phyloP scores from a whole-genome alignment of 2,888 invertebrate genomes.

The Athalia circularis region DNA sequence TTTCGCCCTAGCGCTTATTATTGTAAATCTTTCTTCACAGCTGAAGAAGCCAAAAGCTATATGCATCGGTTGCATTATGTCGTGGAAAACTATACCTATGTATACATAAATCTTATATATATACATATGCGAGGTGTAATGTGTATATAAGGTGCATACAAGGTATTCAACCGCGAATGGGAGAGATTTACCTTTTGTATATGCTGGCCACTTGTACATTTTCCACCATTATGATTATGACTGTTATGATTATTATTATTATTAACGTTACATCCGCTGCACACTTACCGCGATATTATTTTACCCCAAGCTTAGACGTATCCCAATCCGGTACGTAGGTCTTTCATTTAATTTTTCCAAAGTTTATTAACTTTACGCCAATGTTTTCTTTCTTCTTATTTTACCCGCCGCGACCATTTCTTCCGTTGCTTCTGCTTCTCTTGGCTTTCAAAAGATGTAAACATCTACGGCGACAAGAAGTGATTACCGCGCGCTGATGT shows the following conservation, averaged over 20 bases:
- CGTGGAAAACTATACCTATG: too few species aligned
- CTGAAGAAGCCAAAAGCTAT: too few species aligned
- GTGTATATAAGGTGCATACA: background rate
- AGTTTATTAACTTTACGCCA: constrained; percentile 47
- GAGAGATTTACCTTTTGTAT: background rate
- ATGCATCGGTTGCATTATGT: too few species aligned
- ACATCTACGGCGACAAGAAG: constrained; percentile 60
- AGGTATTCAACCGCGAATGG: background rate
- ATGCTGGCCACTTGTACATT: too few species aligned
- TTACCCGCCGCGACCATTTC: constrained; percentile 47
- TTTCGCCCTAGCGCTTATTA: background rate
- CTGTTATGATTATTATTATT: too few species aligned
- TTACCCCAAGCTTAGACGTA: too few species aligned
- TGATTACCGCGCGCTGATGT: constrained; percentile 53
- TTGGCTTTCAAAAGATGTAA: constrained; percentile 58
- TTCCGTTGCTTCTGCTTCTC: constrained; percentile 49
- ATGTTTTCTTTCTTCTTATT: constrained; percentile 42
- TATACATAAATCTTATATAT: too few species aligned
- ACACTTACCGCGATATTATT: too few species aligned
- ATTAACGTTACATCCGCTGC: too few species aligned
- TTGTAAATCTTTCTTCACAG: background rate
- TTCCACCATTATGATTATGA: too few species aligned
- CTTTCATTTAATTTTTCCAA: constrained; percentile 27
- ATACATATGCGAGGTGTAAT: background rate
- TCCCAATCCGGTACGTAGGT: too few species aligned